Base-by-base conservation (phyloP, 2,888 invertebrate species). In the Abscondita cerata region DNA sequence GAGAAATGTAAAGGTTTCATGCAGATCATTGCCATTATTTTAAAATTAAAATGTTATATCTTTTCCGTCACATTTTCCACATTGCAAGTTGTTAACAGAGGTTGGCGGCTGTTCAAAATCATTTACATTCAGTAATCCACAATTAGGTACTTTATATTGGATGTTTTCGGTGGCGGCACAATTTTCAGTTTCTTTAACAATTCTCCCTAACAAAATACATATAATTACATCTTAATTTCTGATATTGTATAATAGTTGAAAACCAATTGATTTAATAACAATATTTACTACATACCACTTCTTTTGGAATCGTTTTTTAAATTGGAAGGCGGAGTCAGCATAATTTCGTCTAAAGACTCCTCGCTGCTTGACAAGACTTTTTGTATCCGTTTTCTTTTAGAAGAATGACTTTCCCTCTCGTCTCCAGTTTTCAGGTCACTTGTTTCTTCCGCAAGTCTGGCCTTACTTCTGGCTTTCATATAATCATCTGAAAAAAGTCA, bases 401-500 rank as follows among this genome's bases (percentile, higher is more conserved):
- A 13, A 40, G 15, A 40, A 6, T 40, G n/a, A n/a, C 19, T 46
- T 46, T 46, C 20, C 18, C 16, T 11, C 5, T 46, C 19, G 11
- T 16, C 46, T 16, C 11, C 19, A 19, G 46, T 18, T 19, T 46
- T 46, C 11, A 41, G 15, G 16, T 41, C 41, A 15, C 41, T 41
- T n/a, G 46, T 46, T 4, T 46, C 46, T 18, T 46, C n/a, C 20
- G 46, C 46, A 4, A 46, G 18, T n/a, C 11, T 46, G 11, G 46
- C 46, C 9, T 46, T 46, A 18, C n/a, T 46, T 46, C 40, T 40
- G 11, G 46, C 46, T 46, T 18, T 46, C 46, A 46, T 46, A n/a
- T 46, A 11, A 46, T 46, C 46, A 16, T 18, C 46, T 46, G n/a
- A 46, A 46, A 46, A 46, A 41, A 41, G 13, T 41, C 19, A 46